These are phyloP conservation scores for Forficula auricularia DNA, from an alignment of 1,140 invertebrate genomes.

Conservation along the genomic window DNA sequence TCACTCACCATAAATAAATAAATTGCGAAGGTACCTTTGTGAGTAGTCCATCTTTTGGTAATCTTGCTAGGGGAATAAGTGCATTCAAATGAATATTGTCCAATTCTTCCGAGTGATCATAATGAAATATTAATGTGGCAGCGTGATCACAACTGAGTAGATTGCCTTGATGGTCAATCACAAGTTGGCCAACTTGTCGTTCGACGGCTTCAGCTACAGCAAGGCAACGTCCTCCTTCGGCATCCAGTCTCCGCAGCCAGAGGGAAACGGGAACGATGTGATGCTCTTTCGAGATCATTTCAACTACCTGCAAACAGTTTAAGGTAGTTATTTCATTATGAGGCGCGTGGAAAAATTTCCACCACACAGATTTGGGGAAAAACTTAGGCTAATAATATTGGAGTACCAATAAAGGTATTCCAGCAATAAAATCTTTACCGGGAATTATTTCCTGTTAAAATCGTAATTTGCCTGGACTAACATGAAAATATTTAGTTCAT, in stretches of 20 bases:
- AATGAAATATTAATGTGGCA: slow-evolving; percentile 30
- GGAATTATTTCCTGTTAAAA: no score
- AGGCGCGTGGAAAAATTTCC: no score
- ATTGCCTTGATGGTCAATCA: slow-evolving; percentile 28
- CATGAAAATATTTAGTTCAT: no score
- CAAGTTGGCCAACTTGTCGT: slow-evolving; percentile 24
- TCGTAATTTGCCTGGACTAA: no score
- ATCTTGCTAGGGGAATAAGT: slow-evolving; percentile 32
- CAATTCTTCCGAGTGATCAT: slow-evolving; percentile 28
- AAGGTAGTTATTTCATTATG: no score
- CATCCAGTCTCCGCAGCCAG: slow-evolving; percentile 39
- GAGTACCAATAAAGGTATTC: no score
- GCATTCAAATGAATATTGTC: slow-evolving; percentile 28
- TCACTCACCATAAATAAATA: no score
- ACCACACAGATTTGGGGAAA: no score
- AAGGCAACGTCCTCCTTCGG: slow-evolving; percentile 33
- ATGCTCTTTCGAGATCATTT: slow-evolving; percentile 35
- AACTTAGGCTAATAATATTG: no score
- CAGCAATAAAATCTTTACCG: no score
- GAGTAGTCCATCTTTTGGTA: slow-evolving; percentile 24
- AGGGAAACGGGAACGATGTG: slow-evolving; percentile 36
- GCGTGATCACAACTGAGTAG: slow-evolving; percentile 28
- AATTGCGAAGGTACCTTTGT: no score
- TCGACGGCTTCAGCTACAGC: slow-evolving; percentile 44
- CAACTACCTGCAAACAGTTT: slow-evolving; percentile 29